Evolutionary conservation across 2,888 invertebrate genomes (phyloP).

Genomic region (Eilema depressum): DNA sequence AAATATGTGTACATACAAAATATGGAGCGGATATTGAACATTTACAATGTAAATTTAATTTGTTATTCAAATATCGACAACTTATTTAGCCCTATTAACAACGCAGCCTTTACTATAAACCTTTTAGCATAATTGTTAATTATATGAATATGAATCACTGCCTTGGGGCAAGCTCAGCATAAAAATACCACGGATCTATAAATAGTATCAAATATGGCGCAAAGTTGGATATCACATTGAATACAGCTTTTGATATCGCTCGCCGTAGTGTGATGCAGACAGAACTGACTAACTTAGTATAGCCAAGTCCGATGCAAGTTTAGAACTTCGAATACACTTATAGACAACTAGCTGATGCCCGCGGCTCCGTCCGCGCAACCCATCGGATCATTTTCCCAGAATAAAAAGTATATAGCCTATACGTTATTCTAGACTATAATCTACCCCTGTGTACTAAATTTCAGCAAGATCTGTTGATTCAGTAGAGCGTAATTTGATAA

Average conservation of each 20-base stretch:
- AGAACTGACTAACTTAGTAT: background rate
- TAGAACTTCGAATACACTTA: background rate
- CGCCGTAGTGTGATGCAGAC: background rate
- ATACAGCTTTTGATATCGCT: background rate
- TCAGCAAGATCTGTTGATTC: no score
- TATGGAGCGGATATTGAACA: background rate
- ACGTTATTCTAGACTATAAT: no score
- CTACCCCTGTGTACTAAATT: no score
- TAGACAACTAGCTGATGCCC: background rate
- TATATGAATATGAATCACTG: background rate
- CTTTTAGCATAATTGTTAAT: background rate
- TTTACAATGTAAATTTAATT: background rate
- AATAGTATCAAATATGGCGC: background rate
- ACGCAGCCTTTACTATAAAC: background rate
- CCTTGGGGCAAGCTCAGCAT: background rate
- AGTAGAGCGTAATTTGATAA: no score
- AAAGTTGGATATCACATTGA: background rate
- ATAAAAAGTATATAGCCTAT: no score
- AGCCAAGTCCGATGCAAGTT: background rate
- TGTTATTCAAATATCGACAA: background rate
- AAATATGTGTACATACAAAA: background rate
- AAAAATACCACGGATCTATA: background rate
- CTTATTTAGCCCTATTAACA: background rate
- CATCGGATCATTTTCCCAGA: no score
- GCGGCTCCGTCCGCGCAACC: no score